A percentile compares a stretch with the other conserved stretches of the same genome.
Evolutionary conservation across 2,888 invertebrate species (phyloP).

Genomic region (Eretmocerus hayati): DNA sequence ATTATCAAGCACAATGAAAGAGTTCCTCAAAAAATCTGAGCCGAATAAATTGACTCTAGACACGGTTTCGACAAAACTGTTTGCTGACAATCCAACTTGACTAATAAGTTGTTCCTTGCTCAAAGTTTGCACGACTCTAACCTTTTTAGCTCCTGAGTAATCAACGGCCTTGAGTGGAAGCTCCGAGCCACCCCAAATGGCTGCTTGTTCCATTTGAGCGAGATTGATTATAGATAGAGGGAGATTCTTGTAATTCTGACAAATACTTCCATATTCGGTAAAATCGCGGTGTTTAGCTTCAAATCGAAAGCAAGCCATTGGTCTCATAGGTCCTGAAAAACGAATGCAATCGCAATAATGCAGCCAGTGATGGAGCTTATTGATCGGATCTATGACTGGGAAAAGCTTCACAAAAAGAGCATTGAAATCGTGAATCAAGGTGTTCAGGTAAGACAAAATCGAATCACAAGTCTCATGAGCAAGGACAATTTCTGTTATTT

Average conservation of each 20-base stretch:
- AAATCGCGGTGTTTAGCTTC: too few relatives aligned
- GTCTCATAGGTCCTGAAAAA: too few relatives aligned
- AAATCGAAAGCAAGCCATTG: too few relatives aligned
- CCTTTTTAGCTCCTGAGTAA: too few relatives aligned
- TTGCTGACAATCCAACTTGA: background rate
- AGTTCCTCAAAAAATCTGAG: constrained; percentile 6
- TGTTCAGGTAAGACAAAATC: background rate
- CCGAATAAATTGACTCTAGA: constrained; percentile 8
- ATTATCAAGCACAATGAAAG: constrained; percentile 13
- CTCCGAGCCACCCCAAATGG: background rate
- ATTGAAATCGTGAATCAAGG: too few relatives aligned
- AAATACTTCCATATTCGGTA: background rate
- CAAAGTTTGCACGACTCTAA: constrained; percentile 1
- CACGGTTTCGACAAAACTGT: constrained; percentile 5
- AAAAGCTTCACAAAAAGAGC: constrained; percentile 1
- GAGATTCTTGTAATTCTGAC: too few relatives aligned
- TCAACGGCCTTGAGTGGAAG: background rate
- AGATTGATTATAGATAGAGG: constrained; percentile 2
- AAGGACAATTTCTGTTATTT: constrained; percentile 21
- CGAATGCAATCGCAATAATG: too few relatives aligned
- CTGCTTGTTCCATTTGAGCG: background rate
- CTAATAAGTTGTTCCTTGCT: constrained; percentile 5
- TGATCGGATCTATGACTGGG: background rate
- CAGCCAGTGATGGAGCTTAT: constrained; percentile 1
- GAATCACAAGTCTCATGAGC: constrained; percentile 6